These are phyloP conservation scores for Apis mellifera DNA, from an alignment of 1,140 invertebrate species.

Conservation along the genomic window DNA sequence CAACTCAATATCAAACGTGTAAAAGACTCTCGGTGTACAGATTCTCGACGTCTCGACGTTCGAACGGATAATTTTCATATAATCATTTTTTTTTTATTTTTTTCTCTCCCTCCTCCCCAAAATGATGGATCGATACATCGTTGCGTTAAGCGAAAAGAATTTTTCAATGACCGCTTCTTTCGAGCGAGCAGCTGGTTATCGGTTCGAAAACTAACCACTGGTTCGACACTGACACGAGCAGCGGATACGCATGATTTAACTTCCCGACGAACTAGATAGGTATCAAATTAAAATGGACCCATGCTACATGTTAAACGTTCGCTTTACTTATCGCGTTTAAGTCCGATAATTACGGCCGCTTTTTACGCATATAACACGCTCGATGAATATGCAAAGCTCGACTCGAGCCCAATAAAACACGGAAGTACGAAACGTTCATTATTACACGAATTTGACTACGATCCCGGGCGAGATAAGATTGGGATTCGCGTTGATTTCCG, in stretches of 20 bases:
- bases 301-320: conserved; percentile 25
- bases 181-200: neutral
- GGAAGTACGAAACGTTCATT: conserved; percentile 4
- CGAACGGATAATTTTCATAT: too few relatives aligned
- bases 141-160: neutral
- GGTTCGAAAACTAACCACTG: conserved; percentile 16
- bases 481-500: too few relatives aligned
- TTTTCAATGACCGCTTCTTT: neutral
- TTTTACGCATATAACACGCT: conserved; percentile 9
- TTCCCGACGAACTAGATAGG: conserved; percentile 41
- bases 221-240: conserved; percentile 20
- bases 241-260: conserved; percentile 48
- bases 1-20: too few relatives aligned
- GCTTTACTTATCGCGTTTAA: conserved; percentile 34
- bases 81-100: too few relatives aligned
- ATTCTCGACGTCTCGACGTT: too few relatives aligned
- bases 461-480: too few relatives aligned
- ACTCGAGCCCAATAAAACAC: conserved; percentile 14
- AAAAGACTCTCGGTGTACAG: too few relatives aligned
- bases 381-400: conserved; percentile 37
- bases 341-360: conserved; percentile 23
- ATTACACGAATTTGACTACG: neutral
- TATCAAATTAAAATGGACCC: conserved; percentile 32
- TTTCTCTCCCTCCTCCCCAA: too few relatives aligned
- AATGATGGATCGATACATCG: too few relatives aligned